phyloP scores from a whole-genome alignment of 2,113 vertebrate genomes.

The Trematomus loennbergii region DNA sequence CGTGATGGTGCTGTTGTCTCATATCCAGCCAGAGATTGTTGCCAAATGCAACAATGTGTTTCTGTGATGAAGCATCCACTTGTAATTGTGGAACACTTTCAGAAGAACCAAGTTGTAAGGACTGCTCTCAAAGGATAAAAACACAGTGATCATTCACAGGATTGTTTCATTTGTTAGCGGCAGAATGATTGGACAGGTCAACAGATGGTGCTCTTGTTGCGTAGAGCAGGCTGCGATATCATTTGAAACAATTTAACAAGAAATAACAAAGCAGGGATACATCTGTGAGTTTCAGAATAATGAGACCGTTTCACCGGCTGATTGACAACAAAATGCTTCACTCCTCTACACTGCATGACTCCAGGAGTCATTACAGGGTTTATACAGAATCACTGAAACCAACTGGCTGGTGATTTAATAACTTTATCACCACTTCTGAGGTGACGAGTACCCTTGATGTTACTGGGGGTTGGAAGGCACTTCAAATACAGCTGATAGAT shows the following conservation, averaged over 20 bases:
- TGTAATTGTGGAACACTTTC: conserved; percentile 18
- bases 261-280: neutral
- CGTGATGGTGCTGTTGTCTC: neutral
- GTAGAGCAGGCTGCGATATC: conserved; percentile 7
- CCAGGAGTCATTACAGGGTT: neutral
- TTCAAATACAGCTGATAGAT: conserved; percentile 29
- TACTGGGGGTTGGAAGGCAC: conserved; percentile 13
- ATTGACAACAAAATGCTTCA: conserved; percentile 7
- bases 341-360: neutral
- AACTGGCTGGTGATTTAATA: conserved; percentile 21
- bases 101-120: neutral
- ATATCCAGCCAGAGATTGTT: neutral
- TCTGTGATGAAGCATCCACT: neutral
- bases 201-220: conserved; percentile 24
- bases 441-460: neutral
- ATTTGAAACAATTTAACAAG: conserved; percentile 7
- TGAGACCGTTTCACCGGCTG: conserved; percentile 17
- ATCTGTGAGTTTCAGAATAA: conserved; percentile 22
- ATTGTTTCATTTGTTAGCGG: conserved; percentile 38
- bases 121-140: neutral
- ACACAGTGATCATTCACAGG: conserved; percentile 31
- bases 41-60: neutral
- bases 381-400: conserved; percentile 7
- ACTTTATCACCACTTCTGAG: neutral
- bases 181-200: conserved; percentile 21